These are phyloP conservation scores for Diarsia rubi DNA, from an alignment of 2,888 invertebrate species.

Conservation along the genomic window DNA sequence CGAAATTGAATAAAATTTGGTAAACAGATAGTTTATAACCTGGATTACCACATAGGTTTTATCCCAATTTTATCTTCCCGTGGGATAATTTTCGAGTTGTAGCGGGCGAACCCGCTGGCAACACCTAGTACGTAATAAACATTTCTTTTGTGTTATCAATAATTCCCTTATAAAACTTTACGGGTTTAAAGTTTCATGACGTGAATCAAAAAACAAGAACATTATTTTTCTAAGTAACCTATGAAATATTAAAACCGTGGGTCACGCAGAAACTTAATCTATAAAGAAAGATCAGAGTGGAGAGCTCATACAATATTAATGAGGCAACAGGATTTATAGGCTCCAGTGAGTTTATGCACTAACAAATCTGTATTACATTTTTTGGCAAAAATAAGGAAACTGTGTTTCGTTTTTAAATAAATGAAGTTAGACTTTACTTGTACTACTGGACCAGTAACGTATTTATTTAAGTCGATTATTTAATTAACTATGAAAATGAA, in stretches of 20 bases:
- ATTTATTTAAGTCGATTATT: background rate
- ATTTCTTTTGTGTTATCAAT: too few relatives aligned
- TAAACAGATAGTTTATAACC: too few relatives aligned
- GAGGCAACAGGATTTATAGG: slow-evolving; percentile 37
- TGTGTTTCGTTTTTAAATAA: background rate
- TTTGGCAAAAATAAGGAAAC: background rate
- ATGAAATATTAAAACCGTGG: slow-evolving; percentile 61
- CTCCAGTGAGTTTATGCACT: slow-evolving; percentile 25
- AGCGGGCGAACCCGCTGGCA: too few relatives aligned
- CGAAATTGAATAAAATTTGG: too few relatives aligned
- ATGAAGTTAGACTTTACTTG: background rate
- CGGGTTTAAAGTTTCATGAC: slow-evolving; percentile 7
- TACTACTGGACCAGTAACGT: background rate
- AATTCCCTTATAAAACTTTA: slow-evolving; percentile 1
- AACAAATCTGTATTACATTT: slow-evolving; percentile 11
- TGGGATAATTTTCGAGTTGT: too few relatives aligned
- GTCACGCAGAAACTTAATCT: slow-evolving; percentile 52
- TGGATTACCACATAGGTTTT: too few relatives aligned
- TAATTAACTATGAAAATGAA: background rate
- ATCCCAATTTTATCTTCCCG: too few relatives aligned
- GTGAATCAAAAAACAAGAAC: slow-evolving; percentile 23
- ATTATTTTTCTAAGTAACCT: slow-evolving; percentile 42
- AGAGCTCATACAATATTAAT: slow-evolving; percentile 58
- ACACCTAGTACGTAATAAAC: too few relatives aligned
- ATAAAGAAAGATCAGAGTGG: slow-evolving; percentile 46